Evolutionary conservation across 2,888 invertebrate species (phyloP).

Genomic region (Chorisops tibialis): DNA sequence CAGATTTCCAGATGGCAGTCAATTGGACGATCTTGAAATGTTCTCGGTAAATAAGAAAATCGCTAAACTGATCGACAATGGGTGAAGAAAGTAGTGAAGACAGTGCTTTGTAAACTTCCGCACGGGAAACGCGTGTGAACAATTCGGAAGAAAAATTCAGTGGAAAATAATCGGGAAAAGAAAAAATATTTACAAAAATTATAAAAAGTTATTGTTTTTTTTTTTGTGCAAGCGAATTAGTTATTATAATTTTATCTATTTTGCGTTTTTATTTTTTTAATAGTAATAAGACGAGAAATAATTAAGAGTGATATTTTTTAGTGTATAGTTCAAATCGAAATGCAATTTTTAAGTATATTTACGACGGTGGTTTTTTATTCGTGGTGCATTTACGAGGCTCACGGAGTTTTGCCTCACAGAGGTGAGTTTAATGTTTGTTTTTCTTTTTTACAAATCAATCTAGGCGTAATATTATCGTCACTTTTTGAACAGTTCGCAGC

Average conservation of each 20-base stretch:
- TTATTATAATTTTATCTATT: not conserved
- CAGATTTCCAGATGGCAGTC: slow-evolving; percentile 26
- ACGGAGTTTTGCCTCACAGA: not conserved
- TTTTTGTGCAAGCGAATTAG: not conserved
- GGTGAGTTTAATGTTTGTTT: slow-evolving; percentile 11
- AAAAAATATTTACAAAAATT: not conserved
- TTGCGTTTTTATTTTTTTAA: no score
- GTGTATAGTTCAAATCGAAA: slow-evolving; percentile 2
- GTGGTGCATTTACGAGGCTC: not conserved
- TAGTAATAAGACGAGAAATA: no score
- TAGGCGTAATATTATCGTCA: no score
- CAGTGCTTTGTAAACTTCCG: slow-evolving; percentile 26
- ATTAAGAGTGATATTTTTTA: not conserved
- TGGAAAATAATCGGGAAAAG: not conserved
- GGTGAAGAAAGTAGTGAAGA: slow-evolving; percentile 36
- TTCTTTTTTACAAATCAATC: no score
- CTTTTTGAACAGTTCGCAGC: no score
- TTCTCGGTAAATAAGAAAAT: slow-evolving; percentile 41
- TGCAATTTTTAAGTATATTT: not conserved
- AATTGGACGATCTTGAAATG: slow-evolving; percentile 38
- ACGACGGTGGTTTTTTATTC: not conserved
- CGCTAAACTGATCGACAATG: slow-evolving; percentile 43
- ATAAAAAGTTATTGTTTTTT: not conserved
- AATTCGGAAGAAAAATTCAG: not conserved
- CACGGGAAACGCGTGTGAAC: slow-evolving; percentile 15